Conservation (phyloP, 2,113 vertebrate genomes). For the Muntiacus muntjak region DNA sequence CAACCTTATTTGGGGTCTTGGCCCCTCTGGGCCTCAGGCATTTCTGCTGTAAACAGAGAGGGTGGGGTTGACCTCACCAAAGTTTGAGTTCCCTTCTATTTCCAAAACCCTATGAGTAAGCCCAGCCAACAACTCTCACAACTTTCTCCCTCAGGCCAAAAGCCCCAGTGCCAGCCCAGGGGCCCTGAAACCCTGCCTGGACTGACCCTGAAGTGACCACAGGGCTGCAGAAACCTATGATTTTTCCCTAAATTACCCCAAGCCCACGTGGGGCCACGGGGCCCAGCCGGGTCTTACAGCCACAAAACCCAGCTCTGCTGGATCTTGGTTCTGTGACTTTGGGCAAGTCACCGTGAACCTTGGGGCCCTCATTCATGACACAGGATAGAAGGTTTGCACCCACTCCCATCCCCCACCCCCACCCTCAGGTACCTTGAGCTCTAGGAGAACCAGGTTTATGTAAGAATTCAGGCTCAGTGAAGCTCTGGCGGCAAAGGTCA, state of each 20-base stretch:
- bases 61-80: no score
- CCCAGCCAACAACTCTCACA: neutral
- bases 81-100: neutral
- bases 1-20: neutral
- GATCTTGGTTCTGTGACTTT: neutral
- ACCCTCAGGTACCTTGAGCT: neutral
- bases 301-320: neutral
- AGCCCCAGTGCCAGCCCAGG: neutral
- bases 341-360: neutral
- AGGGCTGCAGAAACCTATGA: neutral
- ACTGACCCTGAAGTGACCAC: neutral
- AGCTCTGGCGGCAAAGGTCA: neutral
- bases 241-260: neutral
- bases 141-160: neutral
- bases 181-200: neutral
- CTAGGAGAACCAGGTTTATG: neutral
- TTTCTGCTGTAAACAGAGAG: neutral
- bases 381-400: neutral
- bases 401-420: accelerated
- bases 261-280: neutral
- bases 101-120: neutral
- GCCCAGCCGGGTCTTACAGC: no score
- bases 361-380: neutral
- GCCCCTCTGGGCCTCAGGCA: neutral
- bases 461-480: neutral